phyloP scores from a whole-genome alignment of 1,140 invertebrate genomes.

The Tribolium madens region DNA sequence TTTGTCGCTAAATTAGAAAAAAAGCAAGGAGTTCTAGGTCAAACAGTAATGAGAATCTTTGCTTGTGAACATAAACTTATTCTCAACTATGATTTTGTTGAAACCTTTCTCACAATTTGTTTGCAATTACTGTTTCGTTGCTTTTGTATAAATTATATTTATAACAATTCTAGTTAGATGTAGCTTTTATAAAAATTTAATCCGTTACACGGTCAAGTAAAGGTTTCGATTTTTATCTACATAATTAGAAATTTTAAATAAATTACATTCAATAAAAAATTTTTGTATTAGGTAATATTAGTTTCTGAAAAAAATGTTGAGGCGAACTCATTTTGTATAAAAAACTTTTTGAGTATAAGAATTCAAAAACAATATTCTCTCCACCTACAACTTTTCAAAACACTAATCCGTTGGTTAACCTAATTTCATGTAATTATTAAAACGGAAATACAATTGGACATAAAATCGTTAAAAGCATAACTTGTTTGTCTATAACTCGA shows the following conservation, averaged over 20 bases:
- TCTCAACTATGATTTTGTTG: background rate
- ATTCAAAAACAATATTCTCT: background rate
- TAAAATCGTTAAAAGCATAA: constrained; percentile 37
- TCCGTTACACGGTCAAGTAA: too few species aligned
- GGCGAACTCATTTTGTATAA: too few species aligned
- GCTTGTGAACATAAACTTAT: background rate
- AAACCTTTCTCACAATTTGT: background rate
- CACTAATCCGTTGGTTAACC: constrained; percentile 3
- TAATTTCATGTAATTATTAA: background rate
- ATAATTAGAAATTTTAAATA: too few species aligned
- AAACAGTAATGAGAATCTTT: too few species aligned
- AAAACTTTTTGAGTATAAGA: too few species aligned
- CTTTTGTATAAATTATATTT: background rate
- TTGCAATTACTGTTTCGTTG: background rate
- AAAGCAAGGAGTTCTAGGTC: too few species aligned
- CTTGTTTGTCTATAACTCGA: background rate
- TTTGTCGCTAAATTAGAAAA: too few species aligned
- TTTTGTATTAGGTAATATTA: too few species aligned
- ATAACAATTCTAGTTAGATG: background rate
- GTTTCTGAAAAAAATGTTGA: too few species aligned
- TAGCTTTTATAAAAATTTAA: background rate
- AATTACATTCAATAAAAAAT: too few species aligned
- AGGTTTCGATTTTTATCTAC: too few species aligned
- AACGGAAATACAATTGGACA: constrained; percentile 12
- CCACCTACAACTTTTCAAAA: background rate